Evolutionary conservation across 2,888 invertebrate genomes (phyloP), one percentile per base, ranked within the genome.

Genomic region (Subacronicta megacephala): DNA sequence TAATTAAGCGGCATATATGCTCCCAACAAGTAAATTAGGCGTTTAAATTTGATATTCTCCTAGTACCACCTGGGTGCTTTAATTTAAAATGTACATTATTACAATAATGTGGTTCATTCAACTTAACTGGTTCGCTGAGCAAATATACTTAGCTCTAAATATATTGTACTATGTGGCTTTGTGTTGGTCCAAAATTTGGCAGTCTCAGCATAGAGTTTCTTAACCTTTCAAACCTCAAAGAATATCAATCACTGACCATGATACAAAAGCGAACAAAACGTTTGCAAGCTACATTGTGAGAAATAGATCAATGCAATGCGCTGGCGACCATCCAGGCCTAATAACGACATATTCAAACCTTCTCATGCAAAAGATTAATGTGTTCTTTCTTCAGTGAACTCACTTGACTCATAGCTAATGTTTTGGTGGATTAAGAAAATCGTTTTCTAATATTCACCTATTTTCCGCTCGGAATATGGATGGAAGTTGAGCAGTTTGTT

Each of bases 281-380:
- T 2, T 7, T 20, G 38, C n/a, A 17, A 13, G 35, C 26, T 29
- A 20, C 49, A 44, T 64, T 63, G 63, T 56, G 43, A 57, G 50
- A 49, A 62, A 71, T 65, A 72, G 50, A 58, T 70, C 64, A 62
- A 58, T 58, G 53, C 64, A 72, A 78, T 76, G 70, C 54, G 43
- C 79, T 83, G 81, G 82, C 78, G 29, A 12, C 44, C 54, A 66
- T 78, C 80, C 83, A 83, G 78, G 59, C 56, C 65, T 78, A 81
- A 82, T 82, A 81, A 81, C 65, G 77, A 76, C 79, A 82, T 81
- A 83, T 82, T 80, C 76, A 76, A 81, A 73, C 78, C 72, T 76
- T 75, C 72, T 46, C 61, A 64, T 75, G 72, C 50, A 59, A 54
- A 75, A 77, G 80, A 83, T 80, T 78, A 75, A 84, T 83, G 78